Percentiles rank a stretch among this genome's conserved stretches.
phyloP scores from a whole-genome alignment of 2,888 invertebrate species.

The Hirtodrosophila histrioides region DNA sequence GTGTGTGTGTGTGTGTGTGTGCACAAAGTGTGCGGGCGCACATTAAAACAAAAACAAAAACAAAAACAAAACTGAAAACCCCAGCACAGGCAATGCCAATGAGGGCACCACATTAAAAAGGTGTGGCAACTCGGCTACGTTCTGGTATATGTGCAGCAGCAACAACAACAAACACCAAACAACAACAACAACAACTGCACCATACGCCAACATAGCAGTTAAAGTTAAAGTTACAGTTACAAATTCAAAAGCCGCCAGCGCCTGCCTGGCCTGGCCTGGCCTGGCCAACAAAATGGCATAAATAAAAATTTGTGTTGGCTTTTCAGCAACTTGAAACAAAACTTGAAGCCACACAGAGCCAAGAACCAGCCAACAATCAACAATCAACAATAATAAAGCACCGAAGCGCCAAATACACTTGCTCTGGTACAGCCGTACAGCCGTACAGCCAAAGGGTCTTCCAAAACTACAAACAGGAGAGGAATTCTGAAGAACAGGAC shows the following conservation, averaged over 20 bases:
- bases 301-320: slow-evolving; percentile 52
- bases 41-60: slow-evolving; percentile 62
- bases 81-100: slow-evolving; percentile 46
- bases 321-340: slow-evolving; percentile 57
- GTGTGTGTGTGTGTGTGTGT: slow-evolving; percentile 33
- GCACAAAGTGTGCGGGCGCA: slow-evolving; percentile 70
- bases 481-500: no score
- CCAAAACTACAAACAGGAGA: no score
- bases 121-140: slow-evolving; percentile 65
- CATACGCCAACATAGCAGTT: slow-evolving; percentile 55
- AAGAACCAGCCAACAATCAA: background rate
- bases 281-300: slow-evolving; percentile 34
- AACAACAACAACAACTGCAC: slow-evolving; percentile 34
- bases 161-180: slow-evolving; percentile 18
- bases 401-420: slow-evolving; percentile 20
- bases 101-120: slow-evolving; percentile 61
- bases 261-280: slow-evolving; percentile 6
- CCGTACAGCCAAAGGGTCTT: no score
- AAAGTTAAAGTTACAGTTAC: slow-evolving; percentile 59
- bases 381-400: slow-evolving; percentile 1
- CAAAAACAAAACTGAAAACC: slow-evolving; percentile 32
- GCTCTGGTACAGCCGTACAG: no score
- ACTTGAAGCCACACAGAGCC: slow-evolving; percentile 31
- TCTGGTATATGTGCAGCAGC: slow-evolving; percentile 40
- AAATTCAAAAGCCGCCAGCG: slow-evolving; percentile 54